Conservation (phyloP, 2,888 invertebrate genomes). For the Hydrotaea cyrtoneurina region DNA sequence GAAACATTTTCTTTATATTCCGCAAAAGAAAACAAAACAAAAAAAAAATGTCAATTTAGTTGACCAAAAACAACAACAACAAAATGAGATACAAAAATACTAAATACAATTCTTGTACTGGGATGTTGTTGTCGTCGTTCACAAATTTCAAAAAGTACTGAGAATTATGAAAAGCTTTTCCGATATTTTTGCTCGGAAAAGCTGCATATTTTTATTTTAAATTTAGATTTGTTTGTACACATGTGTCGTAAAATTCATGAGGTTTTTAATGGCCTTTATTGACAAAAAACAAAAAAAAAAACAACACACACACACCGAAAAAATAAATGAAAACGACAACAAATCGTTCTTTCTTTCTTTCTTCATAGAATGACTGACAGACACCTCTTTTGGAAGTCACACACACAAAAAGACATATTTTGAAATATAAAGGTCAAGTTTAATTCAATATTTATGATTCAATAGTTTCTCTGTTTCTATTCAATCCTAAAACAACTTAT, state of each 20-base stretch:
- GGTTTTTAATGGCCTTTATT: conserved; percentile 13
- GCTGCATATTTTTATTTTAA: conserved; percentile 14
- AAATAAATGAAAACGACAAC: not conserved
- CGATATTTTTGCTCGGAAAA: conserved; percentile 13
- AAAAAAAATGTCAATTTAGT: not conserved
- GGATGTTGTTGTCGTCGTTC: not conserved
- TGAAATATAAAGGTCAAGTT: conserved; percentile 32
- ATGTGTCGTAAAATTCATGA: conserved; percentile 7
- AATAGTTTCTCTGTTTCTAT: not conserved
- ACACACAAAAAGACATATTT: conserved; percentile 4
- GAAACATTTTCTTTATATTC: conserved; percentile 46
- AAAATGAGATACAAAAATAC: not conserved
- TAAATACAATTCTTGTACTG: not conserved
- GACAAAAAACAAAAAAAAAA: not conserved
- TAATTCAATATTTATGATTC: conserved; percentile 10
- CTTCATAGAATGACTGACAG: not conserved
- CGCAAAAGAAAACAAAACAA: not conserved
- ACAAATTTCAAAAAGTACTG: conserved; percentile 15
- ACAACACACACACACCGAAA: not conserved
- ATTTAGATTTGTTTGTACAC: conserved; percentile 17
- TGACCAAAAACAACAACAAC: not conserved
- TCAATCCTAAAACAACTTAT: not conserved
- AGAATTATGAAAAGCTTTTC: conserved; percentile 20
- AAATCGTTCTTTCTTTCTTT: too few species aligned
- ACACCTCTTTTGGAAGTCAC: conserved; percentile 14